Percentiles rank a stretch among this genome's conserved stretches.
Evolutionary conservation across 2,113 vertebrate genomes (phyloP).

Genomic region (Stegastes partitus): DNA sequence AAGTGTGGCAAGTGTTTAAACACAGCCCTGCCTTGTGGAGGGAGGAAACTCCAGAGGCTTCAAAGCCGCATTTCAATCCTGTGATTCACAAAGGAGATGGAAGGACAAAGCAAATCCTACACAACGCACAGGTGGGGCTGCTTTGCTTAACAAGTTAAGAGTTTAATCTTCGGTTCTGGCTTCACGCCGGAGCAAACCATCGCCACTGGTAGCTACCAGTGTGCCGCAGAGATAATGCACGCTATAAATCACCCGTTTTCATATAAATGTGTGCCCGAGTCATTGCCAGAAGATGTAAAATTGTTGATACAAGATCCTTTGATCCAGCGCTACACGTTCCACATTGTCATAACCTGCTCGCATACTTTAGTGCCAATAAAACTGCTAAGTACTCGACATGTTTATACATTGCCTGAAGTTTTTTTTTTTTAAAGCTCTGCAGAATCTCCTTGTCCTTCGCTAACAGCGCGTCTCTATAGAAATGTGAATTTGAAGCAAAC

Average conservation of each 20-base stretch:
- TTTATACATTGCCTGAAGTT: not conserved
- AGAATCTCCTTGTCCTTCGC: conserved; percentile 5
- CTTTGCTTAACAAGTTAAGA: conserved; percentile 52
- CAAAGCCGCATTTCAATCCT: conserved; percentile 67
- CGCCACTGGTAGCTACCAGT: not conserved
- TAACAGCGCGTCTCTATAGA: not conserved
- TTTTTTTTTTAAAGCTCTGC: not conserved
- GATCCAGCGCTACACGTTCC: conserved; percentile 7
- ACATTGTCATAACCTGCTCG: conserved; percentile 14
- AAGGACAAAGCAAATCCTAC: conserved; percentile 56
- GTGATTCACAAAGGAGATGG: conserved; percentile 70
- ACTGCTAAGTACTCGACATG: not conserved
- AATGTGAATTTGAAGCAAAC: conserved; percentile 10
- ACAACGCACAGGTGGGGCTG: conserved; percentile 44
- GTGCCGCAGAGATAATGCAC: not conserved
- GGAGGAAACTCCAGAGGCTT: conserved; percentile 65
- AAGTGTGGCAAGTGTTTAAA: conserved; percentile 69
- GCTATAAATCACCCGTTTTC: conserved; percentile 4
- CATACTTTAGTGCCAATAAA: not conserved
- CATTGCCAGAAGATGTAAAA: not conserved
- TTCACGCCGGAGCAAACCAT: not conserved
- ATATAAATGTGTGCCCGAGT: not conserved
- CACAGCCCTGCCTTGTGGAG: conserved; percentile 54
- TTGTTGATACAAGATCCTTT: conserved; percentile 21
- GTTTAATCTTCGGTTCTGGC: conserved; percentile 7